Evolutionary conservation across 2,797 vertebrate genomes (phyloP), one percentile per base, ranked within the genome.

Genomic region (Botia almorhae): DNA sequence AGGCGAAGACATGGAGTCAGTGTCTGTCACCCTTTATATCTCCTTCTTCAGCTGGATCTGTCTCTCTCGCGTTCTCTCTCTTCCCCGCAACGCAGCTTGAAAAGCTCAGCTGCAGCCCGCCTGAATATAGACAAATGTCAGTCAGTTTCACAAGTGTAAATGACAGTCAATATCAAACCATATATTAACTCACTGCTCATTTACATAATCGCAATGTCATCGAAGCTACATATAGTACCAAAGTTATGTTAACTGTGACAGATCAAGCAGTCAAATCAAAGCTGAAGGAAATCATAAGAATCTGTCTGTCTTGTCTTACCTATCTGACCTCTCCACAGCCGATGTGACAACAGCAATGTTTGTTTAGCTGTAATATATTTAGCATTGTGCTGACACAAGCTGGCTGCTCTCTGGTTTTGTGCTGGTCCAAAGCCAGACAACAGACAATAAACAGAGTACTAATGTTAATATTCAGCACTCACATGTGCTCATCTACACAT

Each of bases 1-100:
- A 46, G 95, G 95, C 67, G 97, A 91, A 89, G 97, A 97, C 98
- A 98, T 98, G 85, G 93, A 84, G 85, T 82, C 87, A 72, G 68
- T 69, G 80, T 72, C 74, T 69, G 82, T 79, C 75, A 84, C 43
- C 60, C 17, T 71, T 46, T 14, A 33, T 74, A 29, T 51, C 39
- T 68, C 56, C 55, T 55, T 77, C 58, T 74, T 63, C 48, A 64
- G 69, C 58, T 77, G 56, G 26, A 61, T 68, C 65, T 55, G 74
- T 81, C 16, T 13, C 21, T 60, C 17, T 29, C 29, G 29, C 29
- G 1, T 4, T 29, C 29, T 29, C 29, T 58, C 46, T 50, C 36
- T 61, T 21, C 60, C 33, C 39, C 80, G 80, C 74, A 69, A 33
- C 65, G 55, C 76, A 81, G 76, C 63, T 78, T 81, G 80, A 85